phyloP scores from a whole-genome alignment of 2,797 vertebrate species.

The Coregonus sp. region DNA sequence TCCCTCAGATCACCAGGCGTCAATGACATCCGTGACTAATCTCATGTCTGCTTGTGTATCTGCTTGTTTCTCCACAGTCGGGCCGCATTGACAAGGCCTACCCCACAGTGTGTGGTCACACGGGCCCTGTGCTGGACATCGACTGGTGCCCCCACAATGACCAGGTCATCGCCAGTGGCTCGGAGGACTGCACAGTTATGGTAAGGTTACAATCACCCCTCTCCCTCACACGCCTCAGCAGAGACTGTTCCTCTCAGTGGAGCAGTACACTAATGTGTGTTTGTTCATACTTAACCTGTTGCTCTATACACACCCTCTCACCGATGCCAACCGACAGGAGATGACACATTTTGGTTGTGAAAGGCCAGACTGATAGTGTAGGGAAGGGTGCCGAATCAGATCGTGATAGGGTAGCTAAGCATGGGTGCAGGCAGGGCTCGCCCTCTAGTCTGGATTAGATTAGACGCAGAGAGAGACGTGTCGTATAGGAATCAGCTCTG shows the following conservation, averaged over 20 bases:
- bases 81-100: slow-evolving; percentile 96
- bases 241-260: too few species aligned
- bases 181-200: slow-evolving; percentile 96
- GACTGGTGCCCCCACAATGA: slow-evolving; percentile 98
- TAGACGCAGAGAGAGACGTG: slow-evolving; percentile 56
- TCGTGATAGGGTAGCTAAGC: neutral
- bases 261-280: neutral
- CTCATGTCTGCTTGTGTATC: neutral
- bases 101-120: slow-evolving; percentile 98
- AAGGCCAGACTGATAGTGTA: slow-evolving; percentile 40
- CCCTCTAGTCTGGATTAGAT: slow-evolving; percentile 73
- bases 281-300: neutral
- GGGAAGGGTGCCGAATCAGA: slow-evolving; percentile 53
- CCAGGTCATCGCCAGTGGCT: slow-evolving; percentile 94
- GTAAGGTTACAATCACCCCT: slow-evolving; percentile 66
- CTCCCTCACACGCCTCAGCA: too few species aligned
- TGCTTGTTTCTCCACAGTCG: slow-evolving; percentile 70
- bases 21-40: neutral
- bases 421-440: slow-evolving; percentile 37
- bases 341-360: slow-evolving; percentile 45
- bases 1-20: neutral
- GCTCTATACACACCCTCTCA: neutral
- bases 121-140: slow-evolving; percentile 94
- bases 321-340: neutral
- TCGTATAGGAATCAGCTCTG: slow-evolving; percentile 66